These are phyloP conservation scores for Rhinichthys osculus DNA, from an alignment of 2,797 vertebrate genomes.

Conservation along the genomic window DNA sequence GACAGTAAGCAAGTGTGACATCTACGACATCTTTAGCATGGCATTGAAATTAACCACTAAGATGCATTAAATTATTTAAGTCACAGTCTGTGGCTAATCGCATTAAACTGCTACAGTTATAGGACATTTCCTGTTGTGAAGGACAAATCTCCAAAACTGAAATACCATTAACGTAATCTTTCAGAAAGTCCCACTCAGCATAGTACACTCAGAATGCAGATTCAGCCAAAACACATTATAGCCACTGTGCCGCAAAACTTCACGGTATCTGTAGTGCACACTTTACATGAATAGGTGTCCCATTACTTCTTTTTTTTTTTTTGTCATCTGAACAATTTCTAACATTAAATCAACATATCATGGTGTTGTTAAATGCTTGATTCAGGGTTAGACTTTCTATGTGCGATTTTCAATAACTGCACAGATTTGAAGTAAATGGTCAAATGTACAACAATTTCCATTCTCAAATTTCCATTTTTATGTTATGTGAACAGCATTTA, in stretches of 20 bases:
- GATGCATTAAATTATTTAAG: constrained; percentile 78
- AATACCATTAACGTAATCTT: constrained; percentile 40
- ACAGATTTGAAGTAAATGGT: neutral
- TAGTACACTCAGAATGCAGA: neutral
- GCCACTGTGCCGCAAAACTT: neutral
- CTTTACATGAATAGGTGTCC: neutral
- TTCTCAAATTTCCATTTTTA: no score
- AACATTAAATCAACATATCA: neutral
- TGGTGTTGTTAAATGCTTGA: neutral
- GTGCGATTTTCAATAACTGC: neutral
- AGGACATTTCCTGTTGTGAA: constrained; percentile 66
- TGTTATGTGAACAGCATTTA: no score
- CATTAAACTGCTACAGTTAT: constrained; percentile 71
- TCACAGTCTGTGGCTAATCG: constrained; percentile 75
- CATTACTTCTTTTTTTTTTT: neutral
- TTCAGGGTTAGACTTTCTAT: neutral
- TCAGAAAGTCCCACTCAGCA: constrained; percentile 7
- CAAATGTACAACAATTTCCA: no score
- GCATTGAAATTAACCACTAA: constrained; percentile 72
- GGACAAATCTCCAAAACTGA: constrained; percentile 67
- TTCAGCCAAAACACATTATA: neutral
- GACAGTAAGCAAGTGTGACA: constrained; percentile 76
- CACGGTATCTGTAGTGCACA: no score
- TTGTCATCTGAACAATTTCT: neutral
- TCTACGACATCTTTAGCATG: constrained; percentile 57